phyloP scores from a whole-genome alignment of 2,797 vertebrate species.

The Cyclopterus lumpus region DNA sequence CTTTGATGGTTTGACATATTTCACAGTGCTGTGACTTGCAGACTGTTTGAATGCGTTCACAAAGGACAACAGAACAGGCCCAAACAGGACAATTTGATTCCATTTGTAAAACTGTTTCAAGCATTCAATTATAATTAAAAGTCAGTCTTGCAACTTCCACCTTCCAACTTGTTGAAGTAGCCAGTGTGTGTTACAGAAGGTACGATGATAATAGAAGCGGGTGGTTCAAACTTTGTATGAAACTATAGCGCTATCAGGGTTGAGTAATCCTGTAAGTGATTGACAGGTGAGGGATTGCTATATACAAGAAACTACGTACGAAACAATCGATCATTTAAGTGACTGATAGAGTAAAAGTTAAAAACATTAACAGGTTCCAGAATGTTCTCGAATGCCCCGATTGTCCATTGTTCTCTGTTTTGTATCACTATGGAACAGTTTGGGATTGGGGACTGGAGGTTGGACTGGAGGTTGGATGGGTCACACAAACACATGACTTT shows the following conservation, averaged over 20 bases:
- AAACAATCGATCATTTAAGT: neutral
- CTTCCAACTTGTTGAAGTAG: neutral
- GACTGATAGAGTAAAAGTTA: neutral
- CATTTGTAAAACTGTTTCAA: neutral
- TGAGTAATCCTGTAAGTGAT: neutral
- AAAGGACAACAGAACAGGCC: constrained; percentile 10
- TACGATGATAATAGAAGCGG: neutral
- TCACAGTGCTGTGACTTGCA: constrained; percentile 48
- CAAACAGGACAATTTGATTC: constrained; percentile 15
- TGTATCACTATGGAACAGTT: neutral
- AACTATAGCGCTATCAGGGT: neutral
- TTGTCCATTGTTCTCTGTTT: neutral
- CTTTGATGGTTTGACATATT: constrained; percentile 25
- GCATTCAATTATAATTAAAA: neutral
- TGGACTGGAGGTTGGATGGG: neutral
- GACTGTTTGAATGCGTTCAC: constrained; percentile 9
- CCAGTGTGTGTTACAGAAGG: neutral
- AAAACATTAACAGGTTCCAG: neutral
- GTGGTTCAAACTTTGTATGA: neutral
- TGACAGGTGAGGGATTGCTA: neutral
- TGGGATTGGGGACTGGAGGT: neutral
- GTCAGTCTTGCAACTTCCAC: neutral
- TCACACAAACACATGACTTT: neutral
- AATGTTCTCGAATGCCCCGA: neutral
- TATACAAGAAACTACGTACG: neutral